Percentiles rank a stretch among this genome's conserved stretches.
Conservation (phyloP, 2,797 vertebrate species). For the Thaleichthys pacificus region DNA sequence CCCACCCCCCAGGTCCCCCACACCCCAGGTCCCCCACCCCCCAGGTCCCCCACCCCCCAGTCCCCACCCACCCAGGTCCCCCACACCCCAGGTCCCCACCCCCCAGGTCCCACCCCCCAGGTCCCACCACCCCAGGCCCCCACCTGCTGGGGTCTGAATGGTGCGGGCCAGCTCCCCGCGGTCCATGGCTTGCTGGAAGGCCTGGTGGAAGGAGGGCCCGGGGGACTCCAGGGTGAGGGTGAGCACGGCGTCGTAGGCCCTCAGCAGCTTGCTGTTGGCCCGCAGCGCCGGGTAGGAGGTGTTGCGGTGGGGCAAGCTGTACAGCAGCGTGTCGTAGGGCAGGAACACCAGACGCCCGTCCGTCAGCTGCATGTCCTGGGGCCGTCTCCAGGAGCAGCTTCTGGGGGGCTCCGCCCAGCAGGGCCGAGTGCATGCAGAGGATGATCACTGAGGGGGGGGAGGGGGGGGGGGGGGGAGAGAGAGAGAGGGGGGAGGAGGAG, state of each 20-base stretch:
- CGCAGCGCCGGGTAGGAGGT: slow-evolving; percentile 63
- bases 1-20: too few relatives aligned
- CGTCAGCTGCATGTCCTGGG: slow-evolving; percentile 76
- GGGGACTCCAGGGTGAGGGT: slow-evolving; percentile 78
- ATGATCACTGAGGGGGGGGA: slow-evolving; percentile 68
- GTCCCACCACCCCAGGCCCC: too few relatives aligned
- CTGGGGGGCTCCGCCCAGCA: slow-evolving; percentile 76
- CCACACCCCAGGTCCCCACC: too few relatives aligned
- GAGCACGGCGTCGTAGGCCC: slow-evolving; percentile 79
- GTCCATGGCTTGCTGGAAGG: slow-evolving; percentile 73
- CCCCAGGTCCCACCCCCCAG: too few relatives aligned
- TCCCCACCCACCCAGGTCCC: too few relatives aligned
- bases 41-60: too few relatives aligned
- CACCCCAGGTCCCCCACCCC: too few relatives aligned
- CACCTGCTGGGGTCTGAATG: background rate
- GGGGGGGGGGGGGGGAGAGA: slow-evolving; percentile 68
- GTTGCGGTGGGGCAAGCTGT: slow-evolving; percentile 78
- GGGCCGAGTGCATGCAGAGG: slow-evolving; percentile 69
- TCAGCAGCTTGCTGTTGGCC: slow-evolving; percentile 70
- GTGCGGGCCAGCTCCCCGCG: slow-evolving; percentile 62
- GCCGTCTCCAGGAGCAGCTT: slow-evolving; percentile 76
- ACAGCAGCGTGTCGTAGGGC: slow-evolving; percentile 80
- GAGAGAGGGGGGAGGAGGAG: slow-evolving; percentile 57
- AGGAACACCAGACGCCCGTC: slow-evolving; percentile 79
- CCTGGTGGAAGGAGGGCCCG: slow-evolving; percentile 69